Percentiles rank a stretch among this genome's conserved stretches.
Evolutionary conservation across 1,140 invertebrate genomes (phyloP).

Genomic region (Eubasilissa regina): DNA sequence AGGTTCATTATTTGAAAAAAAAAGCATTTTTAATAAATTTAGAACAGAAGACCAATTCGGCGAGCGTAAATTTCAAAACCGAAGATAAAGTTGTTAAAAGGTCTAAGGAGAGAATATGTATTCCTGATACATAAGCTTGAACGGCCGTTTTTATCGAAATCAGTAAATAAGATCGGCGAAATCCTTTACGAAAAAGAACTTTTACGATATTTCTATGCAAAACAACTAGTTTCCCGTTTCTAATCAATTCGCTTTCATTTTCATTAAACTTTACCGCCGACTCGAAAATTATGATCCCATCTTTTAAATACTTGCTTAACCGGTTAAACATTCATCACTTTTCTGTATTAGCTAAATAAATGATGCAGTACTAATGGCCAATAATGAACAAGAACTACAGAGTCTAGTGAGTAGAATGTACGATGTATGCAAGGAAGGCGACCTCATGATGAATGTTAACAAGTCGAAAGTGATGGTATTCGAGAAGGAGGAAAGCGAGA

Average conservation of each 20-base stretch:
- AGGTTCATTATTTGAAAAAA: not conserved
- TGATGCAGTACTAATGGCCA: too few relatives aligned
- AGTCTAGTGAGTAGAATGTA: too few relatives aligned
- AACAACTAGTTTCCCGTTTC: constrained; percentile 20
- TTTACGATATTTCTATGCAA: constrained; percentile 5
- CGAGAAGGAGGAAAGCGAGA: too few relatives aligned
- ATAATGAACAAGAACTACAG: too few relatives aligned
- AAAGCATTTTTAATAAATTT: constrained; percentile 4
- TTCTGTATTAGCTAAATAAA: too few relatives aligned
- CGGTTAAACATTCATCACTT: not conserved
- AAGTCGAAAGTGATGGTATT: too few relatives aligned
- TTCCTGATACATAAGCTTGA: not conserved
- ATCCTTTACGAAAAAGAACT: not conserved
- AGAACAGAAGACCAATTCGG: not conserved
- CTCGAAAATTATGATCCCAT: not conserved
- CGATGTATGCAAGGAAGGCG: too few relatives aligned
- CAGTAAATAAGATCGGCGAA: not conserved
- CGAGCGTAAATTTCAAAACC: not conserved
- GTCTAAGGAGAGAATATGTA: constrained; percentile 3
- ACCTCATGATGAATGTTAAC: too few relatives aligned
- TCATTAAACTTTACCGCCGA: constrained; percentile 5
- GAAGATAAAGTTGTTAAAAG: constrained; percentile 12
- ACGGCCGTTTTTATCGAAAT: not conserved
- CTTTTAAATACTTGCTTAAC: constrained; percentile 1
- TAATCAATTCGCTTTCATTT: constrained; percentile 19